Evolutionary conservation across 2,113 vertebrate species (phyloP).

Genomic region (Blennius ocellaris): DNA sequence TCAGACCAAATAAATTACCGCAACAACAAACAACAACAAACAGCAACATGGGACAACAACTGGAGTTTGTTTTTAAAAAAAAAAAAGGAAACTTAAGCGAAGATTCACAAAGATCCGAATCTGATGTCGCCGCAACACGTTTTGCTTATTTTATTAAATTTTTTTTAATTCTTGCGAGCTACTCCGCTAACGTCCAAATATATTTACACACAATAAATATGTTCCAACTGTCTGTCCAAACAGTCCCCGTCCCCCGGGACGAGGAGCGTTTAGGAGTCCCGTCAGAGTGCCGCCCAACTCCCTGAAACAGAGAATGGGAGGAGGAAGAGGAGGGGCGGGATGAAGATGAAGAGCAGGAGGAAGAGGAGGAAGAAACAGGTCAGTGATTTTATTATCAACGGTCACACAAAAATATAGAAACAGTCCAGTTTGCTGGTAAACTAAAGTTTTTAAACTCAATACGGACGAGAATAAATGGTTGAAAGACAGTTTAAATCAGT

Average conservation of each 20-base stretch:
- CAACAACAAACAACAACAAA: slow-evolving; percentile 19
- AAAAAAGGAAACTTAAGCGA: slow-evolving; percentile 66
- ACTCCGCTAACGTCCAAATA: slow-evolving; percentile 73
- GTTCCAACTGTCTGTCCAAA: slow-evolving; percentile 78
- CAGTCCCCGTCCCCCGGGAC: slow-evolving; percentile 34
- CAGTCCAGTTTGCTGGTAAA: no score
- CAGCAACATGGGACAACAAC: slow-evolving; percentile 57
- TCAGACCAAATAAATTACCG: slow-evolving; percentile 94
- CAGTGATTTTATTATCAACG: background rate
- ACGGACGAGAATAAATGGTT: no score
- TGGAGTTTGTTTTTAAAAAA: slow-evolving; percentile 60
- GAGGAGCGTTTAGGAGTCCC: slow-evolving; percentile 74
- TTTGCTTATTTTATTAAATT: no score
- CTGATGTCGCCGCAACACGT: slow-evolving; percentile 66
- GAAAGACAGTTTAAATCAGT: no score
- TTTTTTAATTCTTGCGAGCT: slow-evolving; percentile 63
- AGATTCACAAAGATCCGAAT: slow-evolving; percentile 81
- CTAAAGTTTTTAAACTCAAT: no score
- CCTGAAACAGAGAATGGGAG: slow-evolving; percentile 68
- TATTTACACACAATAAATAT: slow-evolving; percentile 89
- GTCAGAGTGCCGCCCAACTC: slow-evolving; percentile 43
- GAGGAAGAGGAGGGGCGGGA: background rate
- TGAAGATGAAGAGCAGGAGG: no score
- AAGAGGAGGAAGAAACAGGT: background rate
- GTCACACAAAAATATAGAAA: no score